These are phyloP conservation scores for Rapana venosa DNA, from an alignment of 2,888 invertebrate species.

Conservation along the genomic window DNA sequence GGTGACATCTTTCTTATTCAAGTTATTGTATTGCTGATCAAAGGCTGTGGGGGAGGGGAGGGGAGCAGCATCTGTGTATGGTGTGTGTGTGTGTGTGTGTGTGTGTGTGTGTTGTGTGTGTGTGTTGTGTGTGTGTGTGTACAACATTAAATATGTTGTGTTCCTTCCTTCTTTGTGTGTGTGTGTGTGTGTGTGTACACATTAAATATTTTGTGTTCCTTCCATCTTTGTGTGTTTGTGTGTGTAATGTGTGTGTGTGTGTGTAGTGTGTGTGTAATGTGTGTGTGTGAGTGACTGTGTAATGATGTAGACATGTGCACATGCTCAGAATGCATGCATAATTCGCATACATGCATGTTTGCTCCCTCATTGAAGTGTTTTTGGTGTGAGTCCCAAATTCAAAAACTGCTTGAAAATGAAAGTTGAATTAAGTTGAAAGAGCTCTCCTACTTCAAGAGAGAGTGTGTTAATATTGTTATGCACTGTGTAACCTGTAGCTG, in stretches of 20 bases:
- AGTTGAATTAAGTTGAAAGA: too few species aligned
- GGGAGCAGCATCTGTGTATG: not conserved
- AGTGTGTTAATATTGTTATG: too few species aligned
- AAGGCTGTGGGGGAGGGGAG: not conserved
- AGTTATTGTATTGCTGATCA: too few species aligned
- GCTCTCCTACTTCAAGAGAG: too few species aligned
- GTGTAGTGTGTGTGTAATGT: not conserved
- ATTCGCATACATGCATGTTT: not conserved
- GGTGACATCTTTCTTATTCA: too few species aligned
- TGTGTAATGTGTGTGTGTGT: not conserved
- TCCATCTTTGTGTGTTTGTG: not conserved
- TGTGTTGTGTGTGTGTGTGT: slow-evolving; percentile 3
- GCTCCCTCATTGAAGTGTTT: too few species aligned
- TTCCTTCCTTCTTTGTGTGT: not conserved
- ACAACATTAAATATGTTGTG: not conserved
- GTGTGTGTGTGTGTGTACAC: not conserved
- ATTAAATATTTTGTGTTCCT: not conserved
- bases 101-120: slow-evolving; percentile 10
- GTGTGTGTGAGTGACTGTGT: not conserved
- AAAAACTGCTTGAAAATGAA: too few species aligned
- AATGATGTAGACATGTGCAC: too few species aligned
- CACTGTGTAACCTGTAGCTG: too few species aligned
- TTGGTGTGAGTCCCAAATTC: too few species aligned
- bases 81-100: slow-evolving; percentile 10
- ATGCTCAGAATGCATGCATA: too few species aligned